Evolutionary conservation across 2,113 vertebrate genomes (phyloP), one percentile per base, ranked within the genome.

Genomic region (Camelus dromedarius): DNA sequence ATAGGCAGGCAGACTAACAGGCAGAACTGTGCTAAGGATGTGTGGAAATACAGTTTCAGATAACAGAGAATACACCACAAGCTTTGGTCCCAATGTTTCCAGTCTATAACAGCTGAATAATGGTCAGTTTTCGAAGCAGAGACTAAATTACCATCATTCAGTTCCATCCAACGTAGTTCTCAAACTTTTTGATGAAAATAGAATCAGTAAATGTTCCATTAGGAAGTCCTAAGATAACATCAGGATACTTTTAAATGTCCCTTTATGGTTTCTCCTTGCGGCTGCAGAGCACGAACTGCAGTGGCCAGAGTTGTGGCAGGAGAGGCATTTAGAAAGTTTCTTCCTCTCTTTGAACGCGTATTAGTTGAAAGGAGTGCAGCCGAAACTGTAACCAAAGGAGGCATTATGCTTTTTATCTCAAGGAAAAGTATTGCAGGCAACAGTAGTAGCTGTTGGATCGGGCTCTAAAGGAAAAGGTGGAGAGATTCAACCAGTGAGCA

Each of bases 201-300:
- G n/a, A 82, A 77, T 92, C 30, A 94, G 28, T 46, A 90, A 96
- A 72, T 64, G 42, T 52, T 75, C 62, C 66, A 42, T 35, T 91
- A 84, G 75, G 87, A 94, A 96, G 38, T 50, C n/a, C 46, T 95
- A 38, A 91, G 79, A 80, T 93, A 84, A 88, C 20, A 24, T 50
- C 32, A n/a, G 19, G 32, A 32, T 79, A 30, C 46, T 48, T 96
- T 82, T 83, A 38, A 79, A 18, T 77, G 24, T 64, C n/a, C 26
- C 72, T 86, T 19, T 66, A 42, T 42, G 38, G 38, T 42, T 42
- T 42, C 38, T 42, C 38, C 38, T 42, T 42, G 38, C 38, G 38
- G 38, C 38, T 42, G 38, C 38, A 42, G 38, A 42, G 38, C 38
- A 42, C 38, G 38, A 42, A 42, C 38, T 42, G 38, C 38, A 42